A percentile compares a stretch with the other conserved stretches of the same genome.
These are phyloP conservation scores for Crocidura indochinensis DNA, from an alignment of 2,797 vertebrate genomes.

Conservation along the genomic window DNA sequence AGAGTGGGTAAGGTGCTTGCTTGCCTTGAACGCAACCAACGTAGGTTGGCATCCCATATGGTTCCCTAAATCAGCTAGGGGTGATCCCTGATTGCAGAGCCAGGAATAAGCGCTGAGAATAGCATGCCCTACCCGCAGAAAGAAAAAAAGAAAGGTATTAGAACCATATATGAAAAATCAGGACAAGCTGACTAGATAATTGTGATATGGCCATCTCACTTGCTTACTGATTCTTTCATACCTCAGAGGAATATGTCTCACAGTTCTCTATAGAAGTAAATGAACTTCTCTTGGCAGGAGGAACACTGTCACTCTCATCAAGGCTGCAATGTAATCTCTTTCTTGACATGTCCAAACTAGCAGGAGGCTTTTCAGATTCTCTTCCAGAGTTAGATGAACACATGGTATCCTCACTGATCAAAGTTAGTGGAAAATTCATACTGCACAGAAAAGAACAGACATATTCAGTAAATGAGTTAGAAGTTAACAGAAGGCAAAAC, in stretches of 20 bases:
- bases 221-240: conserved; percentile 73
- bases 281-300: conserved; percentile 83
- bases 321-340: conserved; percentile 81
- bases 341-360: conserved; percentile 75
- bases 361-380: conserved; percentile 67
- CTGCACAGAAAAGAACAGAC: conserved; percentile 81
- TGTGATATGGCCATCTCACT: neutral
- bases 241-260: conserved; percentile 76
- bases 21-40: too few species aligned
- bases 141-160: neutral
- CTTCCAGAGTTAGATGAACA: conserved; percentile 75
- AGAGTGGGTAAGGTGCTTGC: too few species aligned
- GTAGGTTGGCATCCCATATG: too few species aligned
- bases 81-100: too few species aligned
- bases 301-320: conserved; percentile 72
- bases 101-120: too few species aligned
- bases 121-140: too few species aligned
- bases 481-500: conserved; percentile 33
- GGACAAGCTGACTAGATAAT: conserved; percentile 35
- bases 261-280: conserved; percentile 53
- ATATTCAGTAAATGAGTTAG: conserved; percentile 51
- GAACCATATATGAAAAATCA: conserved; percentile 21
- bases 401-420: conserved; percentile 71
- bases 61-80: too few species aligned
- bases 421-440: conserved; percentile 73